Conservation (phyloP, 2,113 vertebrate genomes). For the Condylura cristata region DNA sequence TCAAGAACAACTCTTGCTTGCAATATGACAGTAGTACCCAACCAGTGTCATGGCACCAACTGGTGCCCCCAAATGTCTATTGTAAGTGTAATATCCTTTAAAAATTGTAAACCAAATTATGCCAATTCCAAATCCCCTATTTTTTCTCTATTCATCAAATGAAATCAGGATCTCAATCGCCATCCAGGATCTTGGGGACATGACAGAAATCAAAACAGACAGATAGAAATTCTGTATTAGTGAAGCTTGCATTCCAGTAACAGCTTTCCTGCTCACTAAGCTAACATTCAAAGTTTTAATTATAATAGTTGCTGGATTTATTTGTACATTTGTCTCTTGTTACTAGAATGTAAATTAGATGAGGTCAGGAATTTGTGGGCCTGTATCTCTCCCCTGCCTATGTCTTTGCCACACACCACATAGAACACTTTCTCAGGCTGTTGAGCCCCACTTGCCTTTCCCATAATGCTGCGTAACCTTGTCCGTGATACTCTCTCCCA, state of each 20-base stretch:
- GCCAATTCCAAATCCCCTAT: neutral
- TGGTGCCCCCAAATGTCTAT: neutral
- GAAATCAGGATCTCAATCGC: neutral
- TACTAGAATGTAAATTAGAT: neutral
- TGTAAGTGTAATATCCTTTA: neutral
- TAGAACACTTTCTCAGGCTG: neutral
- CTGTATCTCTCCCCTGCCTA: neutral
- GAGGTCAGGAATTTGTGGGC: conserved; percentile 27
- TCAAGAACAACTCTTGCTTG: neutral
- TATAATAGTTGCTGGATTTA: neutral
- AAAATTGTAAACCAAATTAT: conserved; percentile 32
- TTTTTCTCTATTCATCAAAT: neutral
- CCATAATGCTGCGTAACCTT: neutral
- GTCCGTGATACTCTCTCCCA: neutral
- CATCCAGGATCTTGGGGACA: neutral
- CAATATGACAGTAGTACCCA: neutral
- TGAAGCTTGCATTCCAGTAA: neutral
- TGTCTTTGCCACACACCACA: neutral
- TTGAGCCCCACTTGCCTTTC: neutral
- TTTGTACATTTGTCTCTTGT: neutral
- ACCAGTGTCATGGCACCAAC: neutral
- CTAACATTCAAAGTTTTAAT: neutral
- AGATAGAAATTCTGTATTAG: neutral
- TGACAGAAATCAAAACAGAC: neutral
- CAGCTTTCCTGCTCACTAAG: neutral